Evolutionary conservation across 2,113 vertebrate genomes (phyloP), one percentile per base, ranked within the genome.

Genomic region (Megaceryle torquata): DNA sequence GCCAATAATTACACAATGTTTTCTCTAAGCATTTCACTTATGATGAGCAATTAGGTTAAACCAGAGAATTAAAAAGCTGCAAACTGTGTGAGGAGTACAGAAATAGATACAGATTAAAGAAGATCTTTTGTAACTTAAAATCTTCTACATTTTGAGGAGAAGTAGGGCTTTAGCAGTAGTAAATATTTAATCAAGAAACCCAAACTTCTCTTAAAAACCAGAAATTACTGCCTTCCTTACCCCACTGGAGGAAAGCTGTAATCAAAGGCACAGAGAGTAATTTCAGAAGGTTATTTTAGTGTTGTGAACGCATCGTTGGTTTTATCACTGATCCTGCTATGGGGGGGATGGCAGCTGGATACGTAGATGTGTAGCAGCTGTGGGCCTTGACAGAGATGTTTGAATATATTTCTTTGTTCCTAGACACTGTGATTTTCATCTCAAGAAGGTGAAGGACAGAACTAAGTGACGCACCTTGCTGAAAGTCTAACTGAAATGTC

Each of bases 1-100:
- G 57, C 43, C 83, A 43, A 41, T 56, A 41, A 28, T 86, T 96
- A 77, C 1, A 1, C 68, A 77, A 18, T 44, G 5, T 83, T 93
- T 86, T 86, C 64, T 93, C 56, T 70, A 88, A 92, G 56, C 43
- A 39, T 95, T 96, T 97, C 28, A 67, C n/a, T 86, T 95, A 69
- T 9, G 15, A 77, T 74, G 35, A 82, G 39, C 56, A 88, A 54
- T 95, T 88, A 86, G 76, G 46, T 84, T 97, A 88, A 92, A 81
- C 56, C 22, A 54, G 72, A 82, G 82, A 93, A 86, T 81, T 86
- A 68, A 78, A 91, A 78, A 71, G 15, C 46, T 63, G 29, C 60
- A 78, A n/a, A 39, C 33, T 86, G 46, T 59, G 50, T 82, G 43
- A 93, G 68, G 56, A 65, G 41, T 67, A 70, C 80, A 88, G 69